Base-by-base conservation (phyloP, 2,888 invertebrate genomes). In the Pediacus dermestoides region DNA sequence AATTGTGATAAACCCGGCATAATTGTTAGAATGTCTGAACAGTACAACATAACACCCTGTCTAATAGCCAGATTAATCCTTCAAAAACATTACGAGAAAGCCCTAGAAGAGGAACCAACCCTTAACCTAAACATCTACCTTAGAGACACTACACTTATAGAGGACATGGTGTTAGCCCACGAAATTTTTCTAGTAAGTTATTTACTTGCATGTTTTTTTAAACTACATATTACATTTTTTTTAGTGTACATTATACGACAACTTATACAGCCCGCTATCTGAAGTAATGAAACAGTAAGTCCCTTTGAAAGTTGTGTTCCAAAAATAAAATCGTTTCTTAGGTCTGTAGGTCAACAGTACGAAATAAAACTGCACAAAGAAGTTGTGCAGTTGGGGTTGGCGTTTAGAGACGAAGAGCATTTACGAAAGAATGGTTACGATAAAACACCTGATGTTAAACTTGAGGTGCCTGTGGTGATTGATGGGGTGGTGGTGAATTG, bases 371-470 rank as follows among this genome's bases (percentile, higher is more conserved):
- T 89, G 37, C 78, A 82, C 61, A 72, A 76, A 56, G 77, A 78
- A 60, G 70, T 86, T 28, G 67, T 66, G 4, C 64, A 76, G 32
- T 67, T 76, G 4, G 78, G 78, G 11, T 71, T 87, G 42, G 70
- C 79, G 30, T 85, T 77, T 61, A 67, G 74, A 57, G 86, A 87
- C 66, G 94, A 95, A 70, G 81, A 82, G 44, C 78, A 88, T 51
- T 74, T 95, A 31, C 70, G 92, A 50, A 75, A 77, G 27, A 76
- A 82, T 60, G 94, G 94, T 1, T 95, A 88, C 68, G 94, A 95
- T 66, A 95, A 94, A 71, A 95, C 95, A 1, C 95, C 95, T 0
- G 95, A 95, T 67, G 80, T 92, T 28, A 92, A 91, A 70, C 73
- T 95, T 34, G 88, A 90, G 64, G 77, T 93, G 12, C 94, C 94